Evolutionary conservation across 2,113 vertebrate genomes (phyloP).

Genomic region (Oreochromis niloticus): DNA sequence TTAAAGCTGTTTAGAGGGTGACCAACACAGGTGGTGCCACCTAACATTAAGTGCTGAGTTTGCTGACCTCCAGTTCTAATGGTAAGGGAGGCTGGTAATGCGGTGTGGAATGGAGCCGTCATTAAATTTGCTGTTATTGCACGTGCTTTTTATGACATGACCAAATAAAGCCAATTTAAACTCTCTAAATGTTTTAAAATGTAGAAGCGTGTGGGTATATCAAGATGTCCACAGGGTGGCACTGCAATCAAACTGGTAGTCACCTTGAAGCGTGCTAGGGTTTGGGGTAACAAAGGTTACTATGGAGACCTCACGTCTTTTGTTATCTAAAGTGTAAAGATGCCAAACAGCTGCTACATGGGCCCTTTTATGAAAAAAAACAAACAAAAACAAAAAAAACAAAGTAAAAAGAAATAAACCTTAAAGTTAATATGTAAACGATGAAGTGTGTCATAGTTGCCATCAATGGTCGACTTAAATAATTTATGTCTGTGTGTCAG

Average conservation of each 20-base stretch:
- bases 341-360: neutral
- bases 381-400: neutral
- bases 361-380: neutral
- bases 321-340: slow-evolving; percentile 25
- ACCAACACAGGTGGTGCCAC: neutral
- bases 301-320: slow-evolving; percentile 65
- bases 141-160: neutral
- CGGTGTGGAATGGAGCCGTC: too few relatives aligned
- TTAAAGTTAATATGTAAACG: neutral
- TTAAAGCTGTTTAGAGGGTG: neutral
- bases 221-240: slow-evolving; percentile 22
- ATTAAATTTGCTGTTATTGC: neutral
- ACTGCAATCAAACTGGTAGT: neutral
- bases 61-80: neutral
- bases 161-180: neutral
- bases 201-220: neutral
- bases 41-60: neutral
- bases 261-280: neutral
- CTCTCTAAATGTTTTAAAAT: neutral
- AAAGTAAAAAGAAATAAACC: neutral
- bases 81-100: neutral
- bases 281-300: slow-evolving; percentile 73
- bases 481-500: neutral
- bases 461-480: neutral
- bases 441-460: neutral